These are phyloP conservation scores for Melanargia galathea DNA, from an alignment of 2,888 invertebrate genomes.

Conservation along the genomic window DNA sequence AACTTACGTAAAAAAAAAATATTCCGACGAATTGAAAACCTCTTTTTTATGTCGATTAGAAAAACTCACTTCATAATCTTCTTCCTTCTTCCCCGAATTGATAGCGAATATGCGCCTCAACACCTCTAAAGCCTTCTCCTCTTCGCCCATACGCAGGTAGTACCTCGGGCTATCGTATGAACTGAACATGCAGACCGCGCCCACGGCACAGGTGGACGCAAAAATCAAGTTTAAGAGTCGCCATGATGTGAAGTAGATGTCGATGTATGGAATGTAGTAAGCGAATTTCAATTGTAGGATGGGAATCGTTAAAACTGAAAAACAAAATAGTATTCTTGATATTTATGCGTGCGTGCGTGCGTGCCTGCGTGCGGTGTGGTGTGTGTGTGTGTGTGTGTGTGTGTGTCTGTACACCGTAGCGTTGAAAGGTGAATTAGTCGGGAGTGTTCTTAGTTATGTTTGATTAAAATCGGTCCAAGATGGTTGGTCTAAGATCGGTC, in stretches of 20 bases:
- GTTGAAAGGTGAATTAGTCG: too few species aligned
- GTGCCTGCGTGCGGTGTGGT: too few species aligned
- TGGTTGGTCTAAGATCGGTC: too few species aligned
- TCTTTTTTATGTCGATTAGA: too few species aligned
- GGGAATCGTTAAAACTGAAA: slow-evolving; percentile 83
- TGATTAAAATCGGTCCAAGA: too few species aligned
- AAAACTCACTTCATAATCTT: slow-evolving; percentile 58
- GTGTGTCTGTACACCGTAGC: too few species aligned
- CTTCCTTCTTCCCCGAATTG: slow-evolving; percentile 57
- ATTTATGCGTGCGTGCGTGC: too few species aligned
- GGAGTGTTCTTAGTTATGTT: too few species aligned
- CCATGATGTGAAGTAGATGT: slow-evolving; percentile 87
- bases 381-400: too few species aligned
- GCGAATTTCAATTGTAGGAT: slow-evolving; percentile 83
- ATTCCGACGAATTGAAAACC: too few species aligned
- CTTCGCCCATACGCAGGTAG: slow-evolving; percentile 80
- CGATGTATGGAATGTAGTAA: slow-evolving; percentile 65
- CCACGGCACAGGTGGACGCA: slow-evolving; percentile 83
- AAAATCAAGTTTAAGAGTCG: slow-evolving; percentile 85
- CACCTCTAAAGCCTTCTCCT: slow-evolving; percentile 78
- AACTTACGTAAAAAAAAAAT: too few species aligned
- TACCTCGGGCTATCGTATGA: slow-evolving; percentile 91
- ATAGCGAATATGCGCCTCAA: slow-evolving; percentile 57
- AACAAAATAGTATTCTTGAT: slow-evolving; percentile 33
- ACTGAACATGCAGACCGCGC: slow-evolving; percentile 78